Evolutionary conservation across 2,888 invertebrate genomes (phyloP).

Genomic region (Phortica okadai): DNA sequence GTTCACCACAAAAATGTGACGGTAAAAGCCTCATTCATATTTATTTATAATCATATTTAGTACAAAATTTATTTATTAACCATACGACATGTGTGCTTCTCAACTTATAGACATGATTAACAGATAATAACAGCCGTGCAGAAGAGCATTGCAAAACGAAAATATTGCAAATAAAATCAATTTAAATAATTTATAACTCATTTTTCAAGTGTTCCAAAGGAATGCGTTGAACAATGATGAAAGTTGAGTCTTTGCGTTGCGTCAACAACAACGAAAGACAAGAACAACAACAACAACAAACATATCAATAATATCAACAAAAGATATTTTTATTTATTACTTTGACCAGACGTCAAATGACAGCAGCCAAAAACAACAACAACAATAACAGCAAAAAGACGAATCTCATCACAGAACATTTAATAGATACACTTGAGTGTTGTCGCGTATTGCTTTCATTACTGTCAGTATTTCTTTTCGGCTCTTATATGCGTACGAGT

Average conservation of each 20-base stretch:
- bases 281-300: background rate
- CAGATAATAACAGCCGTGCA: slow-evolving; percentile 17
- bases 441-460: background rate
- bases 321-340: slow-evolving; percentile 25
- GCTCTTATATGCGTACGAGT: background rate
- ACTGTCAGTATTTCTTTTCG: slow-evolving; percentile 3
- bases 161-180: background rate
- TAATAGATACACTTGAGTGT: slow-evolving; percentile 4
- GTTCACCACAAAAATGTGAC: slow-evolving; percentile 20
- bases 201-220: background rate
- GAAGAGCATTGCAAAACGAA: background rate
- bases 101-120: slow-evolving; percentile 6
- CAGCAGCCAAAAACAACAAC: background rate
- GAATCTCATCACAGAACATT: background rate
- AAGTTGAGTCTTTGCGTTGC: background rate
- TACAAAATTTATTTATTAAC: slow-evolving; percentile 8
- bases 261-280: no score
- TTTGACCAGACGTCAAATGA: slow-evolving; percentile 8
- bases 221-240: slow-evolving; percentile 14
- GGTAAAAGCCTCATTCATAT: slow-evolving; percentile 10
- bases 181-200: slow-evolving; percentile 17
- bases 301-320: background rate
- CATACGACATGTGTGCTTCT: slow-evolving; percentile 5
- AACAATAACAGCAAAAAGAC: background rate
- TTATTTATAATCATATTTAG: slow-evolving; percentile 15